A percentile compares a stretch with the other conserved stretches of the same genome.
Conservation (phyloP, 2,888 invertebrate genomes). For the Hypomecis punctinalis region DNA sequence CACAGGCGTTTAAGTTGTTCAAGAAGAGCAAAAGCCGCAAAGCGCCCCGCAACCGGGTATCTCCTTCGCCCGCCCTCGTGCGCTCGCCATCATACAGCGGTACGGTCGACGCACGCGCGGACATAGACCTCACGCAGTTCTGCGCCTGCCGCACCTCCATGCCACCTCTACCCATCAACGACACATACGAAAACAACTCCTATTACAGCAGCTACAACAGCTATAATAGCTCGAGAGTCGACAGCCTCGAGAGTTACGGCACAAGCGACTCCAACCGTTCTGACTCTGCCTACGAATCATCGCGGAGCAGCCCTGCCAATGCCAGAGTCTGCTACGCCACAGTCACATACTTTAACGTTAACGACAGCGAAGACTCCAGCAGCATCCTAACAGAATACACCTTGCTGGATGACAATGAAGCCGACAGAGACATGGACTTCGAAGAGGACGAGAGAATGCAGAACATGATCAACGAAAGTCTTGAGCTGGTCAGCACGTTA, state of each 20-base stretch:
- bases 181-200: conserved; percentile 65
- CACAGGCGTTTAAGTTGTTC: conserved; percentile 80
- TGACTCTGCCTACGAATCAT: conserved; percentile 79
- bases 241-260: conserved; percentile 64
- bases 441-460: conserved; percentile 66
- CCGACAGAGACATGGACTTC: conserved; percentile 53
- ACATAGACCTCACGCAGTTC: conserved; percentile 73
- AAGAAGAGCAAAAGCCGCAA: conserved; percentile 71
- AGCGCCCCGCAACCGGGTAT: conserved; percentile 69
- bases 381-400: conserved; percentile 79
- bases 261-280: conserved; percentile 65
- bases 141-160: conserved; percentile 73
- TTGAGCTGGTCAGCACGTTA: conserved; percentile 77
- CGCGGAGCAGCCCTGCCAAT: conserved; percentile 68
- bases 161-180: conserved; percentile 60
- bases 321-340: conserved; percentile 73
- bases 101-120: conserved; percentile 74
- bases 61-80: conserved; percentile 72
- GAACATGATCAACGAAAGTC: conserved; percentile 77
- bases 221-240: conserved; percentile 66
- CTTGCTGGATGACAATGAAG: conserved; percentile 68
- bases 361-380: conserved; percentile 78
- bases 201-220: conserved; percentile 71
- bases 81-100: conserved; percentile 75
- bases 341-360: conserved; percentile 77